Conservation (phyloP, 1,140 invertebrate species). For the Aphelinus atriplicis region DNA sequence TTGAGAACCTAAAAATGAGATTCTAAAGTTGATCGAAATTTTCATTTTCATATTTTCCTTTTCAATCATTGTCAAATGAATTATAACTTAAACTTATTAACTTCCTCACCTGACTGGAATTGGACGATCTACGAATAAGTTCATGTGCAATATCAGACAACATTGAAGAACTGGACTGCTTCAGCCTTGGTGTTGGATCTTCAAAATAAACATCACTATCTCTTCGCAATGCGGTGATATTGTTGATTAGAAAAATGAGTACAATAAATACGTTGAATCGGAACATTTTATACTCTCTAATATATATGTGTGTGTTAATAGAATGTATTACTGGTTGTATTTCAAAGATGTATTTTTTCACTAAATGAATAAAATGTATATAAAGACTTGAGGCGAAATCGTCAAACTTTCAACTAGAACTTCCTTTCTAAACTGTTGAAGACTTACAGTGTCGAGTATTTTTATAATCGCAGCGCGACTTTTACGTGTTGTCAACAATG, state of each 20-base stretch:
- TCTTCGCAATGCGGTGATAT: slow-evolving; percentile 33
- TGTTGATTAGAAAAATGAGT: slow-evolving; percentile 1
- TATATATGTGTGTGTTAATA: no score
- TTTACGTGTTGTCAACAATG: slow-evolving; percentile 11
- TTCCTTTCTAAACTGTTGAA: no score
- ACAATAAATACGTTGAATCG: background rate
- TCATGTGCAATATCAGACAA: slow-evolving; percentile 74
- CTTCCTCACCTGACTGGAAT: slow-evolving; percentile 69
- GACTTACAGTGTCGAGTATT: background rate
- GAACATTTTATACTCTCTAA: background rate
- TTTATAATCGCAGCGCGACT: slow-evolving; percentile 10
- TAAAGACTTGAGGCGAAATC: no score
- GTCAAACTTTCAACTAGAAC: no score
- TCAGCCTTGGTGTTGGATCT: background rate
- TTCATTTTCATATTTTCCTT: no score
- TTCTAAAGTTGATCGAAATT: no score
- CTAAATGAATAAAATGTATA: no score
- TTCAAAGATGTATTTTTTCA: no score
- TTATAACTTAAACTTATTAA: no score
- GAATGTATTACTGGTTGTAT: no score
- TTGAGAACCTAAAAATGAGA: slow-evolving; percentile 74
- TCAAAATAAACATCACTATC: slow-evolving; percentile 19
- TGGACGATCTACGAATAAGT: slow-evolving; percentile 70
- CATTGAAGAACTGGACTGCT: slow-evolving; percentile 52
- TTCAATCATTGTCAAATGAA: no score